Evolutionary conservation across 1,140 invertebrate genomes (phyloP), one percentile per base, ranked within the genome.

Genomic region (Panonychus citri): DNA sequence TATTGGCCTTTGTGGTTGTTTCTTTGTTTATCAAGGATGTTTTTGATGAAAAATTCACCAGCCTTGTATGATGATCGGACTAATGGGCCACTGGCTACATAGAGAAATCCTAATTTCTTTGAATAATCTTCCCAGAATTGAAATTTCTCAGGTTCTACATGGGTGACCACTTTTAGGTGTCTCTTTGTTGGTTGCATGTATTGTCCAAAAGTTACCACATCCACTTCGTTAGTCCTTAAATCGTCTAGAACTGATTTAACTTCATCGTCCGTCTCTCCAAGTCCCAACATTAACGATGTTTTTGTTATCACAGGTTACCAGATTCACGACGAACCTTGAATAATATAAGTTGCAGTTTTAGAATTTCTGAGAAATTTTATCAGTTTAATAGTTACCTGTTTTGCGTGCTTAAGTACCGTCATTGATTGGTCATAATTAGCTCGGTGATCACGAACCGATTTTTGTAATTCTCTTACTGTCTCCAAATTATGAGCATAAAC

Each of bases 161-260:
- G 99, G 69, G 98, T 93, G 52, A 84, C 81, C 0, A 96, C 77
- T 74, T 89, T 90, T 5, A 97, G 71, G 73, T 99, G 94, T 52
- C 80, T 75, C 67, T 94, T 96, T 3, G 93, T 97, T 1, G 94
- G 93, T 68, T 98, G 94, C 90, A 99, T 98, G 68, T 99, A 99
- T 68, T 99, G 95, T 0, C 95, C 95, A 8, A 99, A 71, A 1
- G 95, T 99, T 0, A 99, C 63, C 68, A 90, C 95, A 66, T 97
- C 91, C 0, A 98, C 93, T 27, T 80, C 81, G 34, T 73, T 79
- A 19, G 70, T 66, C 57, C 79, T 73, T 4, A 94, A 69, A 74
- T 93, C 87, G 71, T 76, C 75, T 75, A 96, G 76, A 10, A 89
- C 87, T 72, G 85, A 77, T 64, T 81, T 73, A 10, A 97, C 74